Percentiles rank a stretch among this genome's conserved stretches.
These are phyloP conservation scores for Megalops atlanticus DNA, from an alignment of 2,113 vertebrate species.

Conservation along the genomic window DNA sequence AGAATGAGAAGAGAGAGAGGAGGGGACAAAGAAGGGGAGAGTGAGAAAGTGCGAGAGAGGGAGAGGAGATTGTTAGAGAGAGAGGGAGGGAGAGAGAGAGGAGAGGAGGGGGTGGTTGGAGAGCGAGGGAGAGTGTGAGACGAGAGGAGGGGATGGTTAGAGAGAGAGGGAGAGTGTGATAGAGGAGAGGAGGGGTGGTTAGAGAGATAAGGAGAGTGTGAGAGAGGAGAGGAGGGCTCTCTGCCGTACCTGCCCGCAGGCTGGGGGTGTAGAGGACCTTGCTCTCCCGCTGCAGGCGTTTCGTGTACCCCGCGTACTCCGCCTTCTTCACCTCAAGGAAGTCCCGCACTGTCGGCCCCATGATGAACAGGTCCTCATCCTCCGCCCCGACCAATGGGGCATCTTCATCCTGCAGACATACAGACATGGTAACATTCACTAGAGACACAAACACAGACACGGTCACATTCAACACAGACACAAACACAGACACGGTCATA, in stretches of 20 bases:
- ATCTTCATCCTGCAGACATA: conserved; percentile 75
- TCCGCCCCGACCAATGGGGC: conserved; percentile 62
- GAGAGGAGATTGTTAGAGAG: no score
- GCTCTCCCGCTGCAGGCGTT: conserved; percentile 68
- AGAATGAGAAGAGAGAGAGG: neutral
- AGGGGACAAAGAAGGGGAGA: no score
- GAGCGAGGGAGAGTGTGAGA: neutral
- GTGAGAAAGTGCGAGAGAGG: no score
- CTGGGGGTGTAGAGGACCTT: conserved; percentile 83
- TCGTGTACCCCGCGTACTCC: conserved; percentile 72
- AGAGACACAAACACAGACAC: neutral
- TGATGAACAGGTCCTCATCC: conserved; percentile 72
- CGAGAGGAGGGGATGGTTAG: no score
- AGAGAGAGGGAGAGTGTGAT: no score
- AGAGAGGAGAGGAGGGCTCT: neutral
- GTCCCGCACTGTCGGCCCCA: conserved; percentile 70
- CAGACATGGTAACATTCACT: neutral
- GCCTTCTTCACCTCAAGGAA: conserved; percentile 76
- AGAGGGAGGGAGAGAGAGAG: no score
- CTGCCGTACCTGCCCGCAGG: conserved; percentile 69
- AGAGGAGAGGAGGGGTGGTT: no score
- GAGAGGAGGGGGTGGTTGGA: neutral
- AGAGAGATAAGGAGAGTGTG: neutral
- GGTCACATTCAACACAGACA: neutral
- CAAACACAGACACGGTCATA: neutral